Percentiles rank a stretch among this genome's conserved stretches.
These are phyloP conservation scores for Torymus texanus DNA, from an alignment of 2,888 invertebrate genomes.

Conservation along the genomic window DNA sequence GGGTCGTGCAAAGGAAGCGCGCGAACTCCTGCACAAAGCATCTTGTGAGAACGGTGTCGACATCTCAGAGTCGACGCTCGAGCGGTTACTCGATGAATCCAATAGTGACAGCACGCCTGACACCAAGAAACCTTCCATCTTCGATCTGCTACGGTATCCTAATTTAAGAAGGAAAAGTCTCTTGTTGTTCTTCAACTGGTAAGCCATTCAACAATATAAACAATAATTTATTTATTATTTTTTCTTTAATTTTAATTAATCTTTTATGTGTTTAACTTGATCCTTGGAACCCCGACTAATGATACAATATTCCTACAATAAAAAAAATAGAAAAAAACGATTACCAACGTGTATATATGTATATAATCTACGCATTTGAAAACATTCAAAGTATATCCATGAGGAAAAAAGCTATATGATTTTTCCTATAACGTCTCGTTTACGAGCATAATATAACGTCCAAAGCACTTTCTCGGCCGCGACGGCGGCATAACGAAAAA, in stretches of 20 bases:
- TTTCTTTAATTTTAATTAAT: background rate
- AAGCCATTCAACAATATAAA: conserved; percentile 61
- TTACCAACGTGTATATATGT: no score
- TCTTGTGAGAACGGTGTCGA: conserved; percentile 81
- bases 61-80: conserved; percentile 77
- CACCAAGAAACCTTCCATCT: conserved; percentile 76
- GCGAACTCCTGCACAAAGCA: conserved; percentile 79
- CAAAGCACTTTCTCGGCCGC: no score
- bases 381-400: no score
- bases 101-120: conserved; percentile 68
- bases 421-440: no score
- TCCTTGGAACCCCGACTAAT: no score
- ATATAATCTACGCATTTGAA: no score
- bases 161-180: conserved; percentile 81
- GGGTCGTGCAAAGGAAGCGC: conserved; percentile 80
- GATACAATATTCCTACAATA: no score
- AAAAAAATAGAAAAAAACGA: no score
- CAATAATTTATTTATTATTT: background rate
- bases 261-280: no score
- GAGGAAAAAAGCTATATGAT: no score
- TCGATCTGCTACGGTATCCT: conserved; percentile 80
- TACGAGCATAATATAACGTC: no score
- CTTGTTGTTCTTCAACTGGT: conserved; percentile 86
- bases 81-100: conserved; percentile 76
- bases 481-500: no score